Conservation (phyloP, 1,140 invertebrate genomes). For the Brachionus paranguensis region DNA sequence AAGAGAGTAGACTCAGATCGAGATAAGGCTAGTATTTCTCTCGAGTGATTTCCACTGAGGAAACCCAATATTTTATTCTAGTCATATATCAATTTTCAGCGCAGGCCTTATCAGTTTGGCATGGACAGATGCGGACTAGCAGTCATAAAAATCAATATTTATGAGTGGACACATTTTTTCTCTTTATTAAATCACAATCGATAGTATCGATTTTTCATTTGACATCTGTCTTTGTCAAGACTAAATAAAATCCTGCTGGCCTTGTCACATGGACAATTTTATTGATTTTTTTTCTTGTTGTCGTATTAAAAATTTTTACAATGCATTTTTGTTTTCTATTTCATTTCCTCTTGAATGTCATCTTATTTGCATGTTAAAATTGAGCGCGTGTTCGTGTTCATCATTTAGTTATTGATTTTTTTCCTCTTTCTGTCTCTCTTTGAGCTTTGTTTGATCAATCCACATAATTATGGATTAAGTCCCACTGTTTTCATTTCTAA, state of each 20-base stretch:
- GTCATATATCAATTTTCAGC: background rate
- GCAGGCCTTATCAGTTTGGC: background rate
- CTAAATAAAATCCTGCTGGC: background rate
- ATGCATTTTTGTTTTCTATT: background rate
- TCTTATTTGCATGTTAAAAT: constrained; percentile 17
- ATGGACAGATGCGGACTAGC: background rate
- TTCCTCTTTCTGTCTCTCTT: background rate
- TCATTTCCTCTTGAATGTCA: background rate
- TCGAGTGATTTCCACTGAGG: background rate
- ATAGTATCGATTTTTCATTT: constrained; percentile 14
- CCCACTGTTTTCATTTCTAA: background rate
- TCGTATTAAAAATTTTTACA: background rate
- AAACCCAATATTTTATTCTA: background rate
- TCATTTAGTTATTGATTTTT: constrained; percentile 15
- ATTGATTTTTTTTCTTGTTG: background rate
- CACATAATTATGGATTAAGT: constrained; percentile 15
- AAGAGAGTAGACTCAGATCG: background rate
- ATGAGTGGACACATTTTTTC: background rate
- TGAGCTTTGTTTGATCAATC: background rate
- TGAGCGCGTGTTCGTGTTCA: constrained; percentile 3
- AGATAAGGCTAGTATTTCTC: background rate
- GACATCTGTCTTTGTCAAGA: constrained; percentile 13
- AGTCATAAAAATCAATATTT: background rate
- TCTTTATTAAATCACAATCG: constrained; percentile 9
- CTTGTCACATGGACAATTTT: background rate